A percentile compares a stretch with the other conserved stretches of the same genome.
phyloP scores from a whole-genome alignment of 1,140 invertebrate genomes.

The Sitophilus oryzae region DNA sequence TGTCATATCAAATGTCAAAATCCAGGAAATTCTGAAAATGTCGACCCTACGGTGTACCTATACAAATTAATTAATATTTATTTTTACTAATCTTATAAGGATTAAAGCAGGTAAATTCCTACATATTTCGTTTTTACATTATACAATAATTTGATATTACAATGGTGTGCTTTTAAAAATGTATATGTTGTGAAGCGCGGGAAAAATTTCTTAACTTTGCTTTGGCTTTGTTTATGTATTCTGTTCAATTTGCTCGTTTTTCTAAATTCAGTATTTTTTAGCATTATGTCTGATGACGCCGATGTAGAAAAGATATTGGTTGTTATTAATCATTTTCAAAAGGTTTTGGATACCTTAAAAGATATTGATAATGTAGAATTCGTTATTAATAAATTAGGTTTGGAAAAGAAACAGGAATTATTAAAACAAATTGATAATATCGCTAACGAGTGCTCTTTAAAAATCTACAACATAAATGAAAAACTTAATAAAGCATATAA shows the following conservation, averaged over 20 bases:
- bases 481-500: constrained; percentile 13
- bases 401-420: neutral
- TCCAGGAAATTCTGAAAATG: neutral
- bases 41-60: neutral
- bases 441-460: neutral
- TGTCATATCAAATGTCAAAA: neutral
- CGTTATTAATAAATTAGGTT: constrained; percentile 2
- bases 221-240: too few species aligned
- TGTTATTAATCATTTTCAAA: neutral
- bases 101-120: neutral
- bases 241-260: too few species aligned
- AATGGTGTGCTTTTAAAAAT: too few species aligned
- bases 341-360: constrained; percentile 1
- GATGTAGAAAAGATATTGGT: constrained; percentile 7
- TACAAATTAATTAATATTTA: neutral
- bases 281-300: constrained; percentile 13
- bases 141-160: neutral
- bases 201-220: too few species aligned
- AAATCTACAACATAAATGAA: constrained; percentile 7
- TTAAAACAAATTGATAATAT: constrained; percentile 13
- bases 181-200: too few species aligned
- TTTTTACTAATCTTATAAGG: neutral
- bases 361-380: constrained; percentile 4
- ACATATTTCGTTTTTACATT: neutral
- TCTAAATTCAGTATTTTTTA: neutral